A percentile compares a stretch with the other conserved stretches of the same genome.
phyloP scores from a whole-genome alignment of 2,888 invertebrate species.

The Spicauda simplicius region DNA sequence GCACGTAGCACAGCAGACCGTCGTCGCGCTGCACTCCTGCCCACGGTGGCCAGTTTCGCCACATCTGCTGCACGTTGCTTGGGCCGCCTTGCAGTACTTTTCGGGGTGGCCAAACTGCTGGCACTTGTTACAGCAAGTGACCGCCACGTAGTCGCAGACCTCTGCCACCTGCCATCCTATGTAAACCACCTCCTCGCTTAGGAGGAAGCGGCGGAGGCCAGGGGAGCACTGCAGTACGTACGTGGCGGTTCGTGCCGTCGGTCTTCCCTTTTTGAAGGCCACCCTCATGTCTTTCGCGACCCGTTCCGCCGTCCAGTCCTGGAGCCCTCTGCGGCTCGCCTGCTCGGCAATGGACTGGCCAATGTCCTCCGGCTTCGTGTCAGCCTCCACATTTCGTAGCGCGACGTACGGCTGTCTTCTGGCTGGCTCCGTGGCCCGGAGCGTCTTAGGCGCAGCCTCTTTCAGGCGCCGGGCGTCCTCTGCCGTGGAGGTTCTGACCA shows the following conservation, averaged over 20 bases:
- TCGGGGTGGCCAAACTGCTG: conserved; percentile 43
- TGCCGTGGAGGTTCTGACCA: conserved; percentile 7
- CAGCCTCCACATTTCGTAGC: background rate
- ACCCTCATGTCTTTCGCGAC: background rate
- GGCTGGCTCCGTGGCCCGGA: background rate
- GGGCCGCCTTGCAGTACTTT: conserved; percentile 30
- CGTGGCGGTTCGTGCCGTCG: background rate
- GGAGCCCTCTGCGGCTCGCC: background rate
- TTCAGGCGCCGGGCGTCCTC: background rate
- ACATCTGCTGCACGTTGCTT: background rate
- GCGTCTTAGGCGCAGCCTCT: conserved; percentile 5
- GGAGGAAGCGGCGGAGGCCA: background rate
- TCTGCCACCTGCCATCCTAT: too few species aligned
- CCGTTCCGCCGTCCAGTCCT: background rate
- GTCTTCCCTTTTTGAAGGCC: conserved; percentile 12
- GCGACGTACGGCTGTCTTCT: conserved; percentile 3
- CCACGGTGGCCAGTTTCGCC: background rate
- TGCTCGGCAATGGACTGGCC: background rate
- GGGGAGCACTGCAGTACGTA: conserved; percentile 7
- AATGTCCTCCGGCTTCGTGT: background rate
- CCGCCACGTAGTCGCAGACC: too few species aligned
- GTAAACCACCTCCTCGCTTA: too few species aligned
- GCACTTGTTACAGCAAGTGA: too few species aligned
- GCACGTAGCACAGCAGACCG: conserved; percentile 5
- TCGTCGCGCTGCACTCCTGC: background rate